Evolutionary conservation across 1,140 invertebrate genomes (phyloP), one percentile per base, ranked within the genome.

Genomic region (Charaxes varanes): DNA sequence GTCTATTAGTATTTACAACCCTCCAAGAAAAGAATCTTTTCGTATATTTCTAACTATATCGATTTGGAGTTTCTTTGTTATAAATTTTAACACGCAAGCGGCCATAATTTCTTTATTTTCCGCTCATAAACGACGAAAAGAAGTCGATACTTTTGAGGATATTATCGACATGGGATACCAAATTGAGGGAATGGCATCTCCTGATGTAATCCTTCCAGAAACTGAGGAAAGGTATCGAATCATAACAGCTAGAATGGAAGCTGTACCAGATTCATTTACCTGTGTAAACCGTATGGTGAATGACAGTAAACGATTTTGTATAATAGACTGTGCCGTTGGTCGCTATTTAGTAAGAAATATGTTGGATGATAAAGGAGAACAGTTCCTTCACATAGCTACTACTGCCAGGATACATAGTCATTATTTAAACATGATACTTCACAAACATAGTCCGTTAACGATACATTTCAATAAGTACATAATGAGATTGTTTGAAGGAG

Each of bases 101-200:
- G 63, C 55, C 15, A 83, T 85, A 19, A 69, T 79, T 41, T 83
- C 84, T 6, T 69, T 83, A 16, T 76, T 84, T 30, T 78, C 73
- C 14, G 71, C 69, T 4, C 53, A 65, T 8, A 81, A 70, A 18
- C 62, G 70, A 41, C 76, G 71, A 0, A 69, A 71, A 35, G 76
- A 85, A 11, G 64, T 84, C 2, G 61, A 84, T 19, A 83, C 81
- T 2, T 82, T 82, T 32, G 61, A 79, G 30, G 78, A 84, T 53
- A 48, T 85, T 4, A 53, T 77, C 27, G 62, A 71, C 37, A 81
- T 63, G 8, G 68, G 63, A 3, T 80, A 79, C 32, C 36, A 36
- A 3, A 72, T 85, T 14, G 68, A 85, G 63, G 84, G 73, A 2
- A 62, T 83, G 21, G 55, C 68, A 0, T 82, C 84, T 4, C 81